Base-by-base conservation (phyloP, 2,113 vertebrate genomes). In the Malurus cyaneus region DNA sequence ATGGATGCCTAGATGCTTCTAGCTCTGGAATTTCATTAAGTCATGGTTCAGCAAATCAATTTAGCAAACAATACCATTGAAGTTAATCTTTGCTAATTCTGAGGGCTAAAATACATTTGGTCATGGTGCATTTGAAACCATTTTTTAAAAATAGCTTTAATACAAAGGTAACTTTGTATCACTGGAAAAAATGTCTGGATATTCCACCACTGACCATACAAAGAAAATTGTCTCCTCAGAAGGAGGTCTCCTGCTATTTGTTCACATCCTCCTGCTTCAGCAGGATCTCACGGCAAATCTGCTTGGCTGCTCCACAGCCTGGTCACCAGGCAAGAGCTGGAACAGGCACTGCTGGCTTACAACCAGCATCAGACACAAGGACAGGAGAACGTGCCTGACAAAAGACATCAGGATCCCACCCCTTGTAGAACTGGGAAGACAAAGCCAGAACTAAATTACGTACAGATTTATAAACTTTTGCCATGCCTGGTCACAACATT, bases 261-360 rank as follows among this genome's bases (percentile, higher is more conserved):
- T 20, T 83, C n/a, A 36, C 21, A 76, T 56, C 28, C 14, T 93
- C 14, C 69, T 76, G 5, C 52, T 80, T 50, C 41, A 41, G 18
- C 46, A 76, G 25, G 49, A 94, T 36, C 8, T 80, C 41, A 28
- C 10, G 21, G 41, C 18, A 84, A 71, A 80, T 47, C 44, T 18
- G 6, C 24, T 77, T 66, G n/a, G 50, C 47, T 59, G 32, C 39
- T 89, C 59, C 1, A 2, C 44, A 78, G 50, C 50, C 52, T 1
- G 0, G 19, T 44, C 47, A 28, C 36, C 19, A 57, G 15, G 31
- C 16, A 60, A 52, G 25, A 89, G 47, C 24, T 85, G 46, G 39
- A 74, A 50, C n/a, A 64, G 50, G 14, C 1, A 2, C 29, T 28
- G 60, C 46, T 74, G 50, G 25, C 12, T 18, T 14, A 46, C 0